Evolutionary conservation across 2,113 vertebrate species (phyloP).

Genomic region (Stegostoma tigrinum): DNA sequence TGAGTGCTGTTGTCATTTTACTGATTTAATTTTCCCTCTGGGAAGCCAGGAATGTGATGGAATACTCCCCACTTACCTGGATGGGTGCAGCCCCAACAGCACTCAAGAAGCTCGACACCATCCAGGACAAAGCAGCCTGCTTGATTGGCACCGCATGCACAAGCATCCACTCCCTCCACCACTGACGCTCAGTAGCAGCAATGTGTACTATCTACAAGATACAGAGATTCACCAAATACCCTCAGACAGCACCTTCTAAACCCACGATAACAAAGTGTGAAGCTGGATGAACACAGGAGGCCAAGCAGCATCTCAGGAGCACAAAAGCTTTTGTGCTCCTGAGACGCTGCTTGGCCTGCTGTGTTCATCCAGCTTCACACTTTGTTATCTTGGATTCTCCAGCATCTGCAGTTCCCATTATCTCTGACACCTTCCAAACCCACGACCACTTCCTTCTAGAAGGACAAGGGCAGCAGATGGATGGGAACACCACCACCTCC

Average conservation of each 20-base stretch:
- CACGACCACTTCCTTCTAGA: not conserved
- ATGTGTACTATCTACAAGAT: not conserved
- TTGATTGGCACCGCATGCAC: not conserved
- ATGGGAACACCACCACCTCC: not conserved
- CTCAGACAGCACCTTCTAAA: not conserved
- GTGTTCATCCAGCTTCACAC: too few species aligned
- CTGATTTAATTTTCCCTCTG: too few species aligned
- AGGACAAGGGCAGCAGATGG: not conserved
- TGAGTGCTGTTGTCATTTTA: too few species aligned
- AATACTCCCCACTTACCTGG: not conserved
- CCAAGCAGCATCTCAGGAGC: too few species aligned
- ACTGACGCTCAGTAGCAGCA: not conserved
- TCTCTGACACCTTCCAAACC: not conserved
- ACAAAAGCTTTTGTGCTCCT: too few species aligned
- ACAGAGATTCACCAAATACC: not conserved
- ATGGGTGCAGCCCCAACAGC: not conserved
- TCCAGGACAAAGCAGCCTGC: not conserved
- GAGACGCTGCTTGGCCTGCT: too few species aligned
- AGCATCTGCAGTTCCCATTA: too few species aligned
- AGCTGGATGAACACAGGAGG: too few species aligned
- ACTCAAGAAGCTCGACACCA: not conserved
- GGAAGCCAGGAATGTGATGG: not conserved
- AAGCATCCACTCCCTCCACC: not conserved
- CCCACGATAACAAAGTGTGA: too few species aligned
- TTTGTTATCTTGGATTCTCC: too few species aligned